Conservation (phyloP, 2,888 invertebrate genomes). For the Scaptomyza cyrtandrae region DNA sequence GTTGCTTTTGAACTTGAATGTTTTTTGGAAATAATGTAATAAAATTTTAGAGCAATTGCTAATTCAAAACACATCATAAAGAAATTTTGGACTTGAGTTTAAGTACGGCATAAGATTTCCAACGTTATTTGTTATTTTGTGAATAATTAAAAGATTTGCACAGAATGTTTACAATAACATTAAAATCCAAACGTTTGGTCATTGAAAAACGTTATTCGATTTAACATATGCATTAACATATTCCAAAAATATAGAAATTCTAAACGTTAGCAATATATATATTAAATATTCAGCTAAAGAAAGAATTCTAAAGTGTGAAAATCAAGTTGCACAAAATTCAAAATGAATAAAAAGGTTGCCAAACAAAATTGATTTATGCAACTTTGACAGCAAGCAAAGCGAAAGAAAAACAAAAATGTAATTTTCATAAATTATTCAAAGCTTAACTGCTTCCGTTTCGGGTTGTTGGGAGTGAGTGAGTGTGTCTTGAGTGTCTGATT, state of each 20-base stretch:
- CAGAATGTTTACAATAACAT: not conserved
- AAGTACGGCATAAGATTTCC: too few relatives aligned
- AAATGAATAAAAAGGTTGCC: slow-evolving; percentile 7
- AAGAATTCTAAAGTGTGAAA: slow-evolving; percentile 45
- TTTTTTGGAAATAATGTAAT: not conserved
- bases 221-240: too few relatives aligned
- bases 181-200: not conserved
- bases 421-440: slow-evolving; percentile 78
- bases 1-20: not conserved
- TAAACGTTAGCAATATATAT: too few relatives aligned
- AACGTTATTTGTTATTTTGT: too few relatives aligned
- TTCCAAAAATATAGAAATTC: too few relatives aligned
- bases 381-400: slow-evolving; percentile 48
- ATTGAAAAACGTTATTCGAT: not conserved
- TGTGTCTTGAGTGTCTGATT: slow-evolving; percentile 25
- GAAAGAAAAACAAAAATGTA: slow-evolving; percentile 28
- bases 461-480: slow-evolving; percentile 47
- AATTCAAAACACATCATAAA: too few relatives aligned
- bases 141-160: too few relatives aligned
- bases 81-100: too few relatives aligned
- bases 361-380: slow-evolving; percentile 67
- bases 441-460: slow-evolving; percentile 75
- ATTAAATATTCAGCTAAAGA: not conserved
- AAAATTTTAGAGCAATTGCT: not conserved
- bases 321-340: slow-evolving; percentile 26